Conservation (phyloP, 2,797 vertebrate species). For the Benthosema pterotum region DNA sequence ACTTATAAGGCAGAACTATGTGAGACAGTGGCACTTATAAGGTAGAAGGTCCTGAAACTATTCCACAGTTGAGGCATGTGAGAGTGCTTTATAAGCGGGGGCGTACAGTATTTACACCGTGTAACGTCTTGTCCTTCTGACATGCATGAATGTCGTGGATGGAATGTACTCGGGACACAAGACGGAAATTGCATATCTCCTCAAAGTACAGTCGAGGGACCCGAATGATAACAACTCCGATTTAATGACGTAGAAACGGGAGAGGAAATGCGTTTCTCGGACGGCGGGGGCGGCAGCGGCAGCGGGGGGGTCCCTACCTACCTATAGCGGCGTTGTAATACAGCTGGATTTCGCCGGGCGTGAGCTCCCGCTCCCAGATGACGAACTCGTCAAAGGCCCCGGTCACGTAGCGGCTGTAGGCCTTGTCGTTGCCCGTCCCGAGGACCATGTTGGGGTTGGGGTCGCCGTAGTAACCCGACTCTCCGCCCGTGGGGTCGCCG, state of each 20-base stretch:
- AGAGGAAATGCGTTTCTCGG: conserved; percentile 41
- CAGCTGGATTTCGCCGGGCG: conserved; percentile 78
- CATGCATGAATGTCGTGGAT: conserved; percentile 47
- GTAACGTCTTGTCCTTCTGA: conserved; percentile 42
- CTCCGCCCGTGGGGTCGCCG: conserved; percentile 75
- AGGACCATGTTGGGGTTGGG: conserved; percentile 79
- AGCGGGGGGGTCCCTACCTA: too few relatives aligned
- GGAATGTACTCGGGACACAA: conserved; percentile 52
- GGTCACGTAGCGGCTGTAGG: conserved; percentile 74
- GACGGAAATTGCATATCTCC: conserved; percentile 63
- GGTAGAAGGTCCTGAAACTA: conserved; percentile 40
- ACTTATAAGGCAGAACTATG: conserved; percentile 73
- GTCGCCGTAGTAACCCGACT: conserved; percentile 84
- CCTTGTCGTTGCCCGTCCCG: conserved; percentile 71
- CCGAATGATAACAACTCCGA: conserved; percentile 42
- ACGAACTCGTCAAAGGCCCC: conserved; percentile 94
- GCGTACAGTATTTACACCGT: conserved; percentile 43
- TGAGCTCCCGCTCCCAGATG: conserved; percentile 93
- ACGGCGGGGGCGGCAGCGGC: conserved; percentile 30
- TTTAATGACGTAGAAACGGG: conserved; percentile 27
- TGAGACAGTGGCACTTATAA: conserved; percentile 28
- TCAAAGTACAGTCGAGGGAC: conserved; percentile 34
- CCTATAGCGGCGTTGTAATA: conserved; percentile 92
- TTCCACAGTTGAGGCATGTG: conserved; percentile 32
- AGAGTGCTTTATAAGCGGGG: conserved; percentile 16